Percentiles rank a stretch among this genome's conserved stretches.
These are phyloP conservation scores for Platygyra sinensis DNA, from an alignment of 64 coral and sea anemone species.

Conservation along the genomic window DNA sequence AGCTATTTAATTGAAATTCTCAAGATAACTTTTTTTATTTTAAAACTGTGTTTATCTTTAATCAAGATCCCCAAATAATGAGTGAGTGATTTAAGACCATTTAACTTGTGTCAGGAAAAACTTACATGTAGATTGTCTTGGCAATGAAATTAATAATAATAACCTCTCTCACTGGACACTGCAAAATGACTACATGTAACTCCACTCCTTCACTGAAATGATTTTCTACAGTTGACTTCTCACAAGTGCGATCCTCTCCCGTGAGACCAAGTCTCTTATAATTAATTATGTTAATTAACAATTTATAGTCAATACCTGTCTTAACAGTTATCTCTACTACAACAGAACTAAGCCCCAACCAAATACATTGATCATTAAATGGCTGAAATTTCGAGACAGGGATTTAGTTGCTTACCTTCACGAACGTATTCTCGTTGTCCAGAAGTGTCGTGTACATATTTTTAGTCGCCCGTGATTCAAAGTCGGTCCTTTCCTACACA, in stretches of 20 bases:
- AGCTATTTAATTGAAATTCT: too few relatives aligned
- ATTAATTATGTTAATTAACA: conserved; percentile 22
- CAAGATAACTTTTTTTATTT: too few relatives aligned
- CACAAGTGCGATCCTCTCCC: too few relatives aligned
- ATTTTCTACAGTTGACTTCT: too few relatives aligned
- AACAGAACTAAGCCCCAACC: not conserved
- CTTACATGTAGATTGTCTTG: not conserved
- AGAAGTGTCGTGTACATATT: conserved; percentile 94
- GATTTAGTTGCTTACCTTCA: conserved; percentile 52
- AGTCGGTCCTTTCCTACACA: conserved; percentile 89
- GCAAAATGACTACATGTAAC: too few relatives aligned
- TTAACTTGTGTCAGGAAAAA: not conserved
- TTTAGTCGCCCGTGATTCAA: conserved; percentile 88
- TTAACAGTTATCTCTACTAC: not conserved
- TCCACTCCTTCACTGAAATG: too few relatives aligned
- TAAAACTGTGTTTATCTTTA: too few relatives aligned
- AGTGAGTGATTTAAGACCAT: too few relatives aligned
- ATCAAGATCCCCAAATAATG: too few relatives aligned
- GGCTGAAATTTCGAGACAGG: not conserved
- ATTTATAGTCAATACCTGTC: not conserved
- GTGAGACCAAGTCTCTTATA: not conserved
- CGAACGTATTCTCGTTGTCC: conserved; percentile 93
- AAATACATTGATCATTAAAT: not conserved
- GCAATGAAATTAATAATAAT: not conserved
- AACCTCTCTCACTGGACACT: too few relatives aligned